Conservation (phyloP, 2,888 invertebrate genomes). For the Archips xylosteana region DNA sequence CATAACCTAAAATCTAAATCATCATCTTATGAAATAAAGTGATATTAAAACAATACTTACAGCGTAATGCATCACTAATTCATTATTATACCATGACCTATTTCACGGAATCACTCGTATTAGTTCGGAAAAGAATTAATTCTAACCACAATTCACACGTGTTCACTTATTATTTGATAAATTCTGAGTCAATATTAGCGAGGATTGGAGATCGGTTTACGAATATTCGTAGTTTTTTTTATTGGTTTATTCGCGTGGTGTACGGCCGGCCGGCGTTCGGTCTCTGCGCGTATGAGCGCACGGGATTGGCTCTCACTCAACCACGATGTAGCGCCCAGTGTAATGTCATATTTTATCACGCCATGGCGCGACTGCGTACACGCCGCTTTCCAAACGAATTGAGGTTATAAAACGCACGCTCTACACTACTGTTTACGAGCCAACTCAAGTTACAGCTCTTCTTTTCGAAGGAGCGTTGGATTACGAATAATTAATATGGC, state of each 20-base stretch:
- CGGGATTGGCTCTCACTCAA: slow-evolving; percentile 56
- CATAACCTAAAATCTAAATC: slow-evolving; percentile 17
- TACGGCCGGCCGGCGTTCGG: slow-evolving; percentile 64
- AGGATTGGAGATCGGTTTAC: slow-evolving; percentile 37
- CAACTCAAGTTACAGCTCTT: neutral
- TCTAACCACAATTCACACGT: slow-evolving; percentile 36
- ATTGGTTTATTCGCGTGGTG: slow-evolving; percentile 29
- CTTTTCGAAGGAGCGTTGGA: slow-evolving; percentile 38
- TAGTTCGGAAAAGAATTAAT: neutral
- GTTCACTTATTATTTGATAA: slow-evolving; percentile 6
- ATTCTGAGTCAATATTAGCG: slow-evolving; percentile 13
- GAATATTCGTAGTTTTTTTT: slow-evolving; percentile 43
- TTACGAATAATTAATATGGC: neutral
- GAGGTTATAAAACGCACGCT: slow-evolving; percentile 39
- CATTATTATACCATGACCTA: slow-evolving; percentile 45
- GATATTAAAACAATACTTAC: slow-evolving; percentile 45
- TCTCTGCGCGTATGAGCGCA: slow-evolving; percentile 55
- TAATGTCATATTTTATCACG: slow-evolving; percentile 71
- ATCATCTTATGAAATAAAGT: slow-evolving; percentile 23
- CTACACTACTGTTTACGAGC: slow-evolving; percentile 49
- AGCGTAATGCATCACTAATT: slow-evolving; percentile 45
- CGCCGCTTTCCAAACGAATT: slow-evolving; percentile 54
- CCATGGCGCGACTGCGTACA: slow-evolving; percentile 62
- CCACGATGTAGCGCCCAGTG: slow-evolving; percentile 53
- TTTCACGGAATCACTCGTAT: slow-evolving; percentile 55